Percentiles rank a stretch among this genome's conserved stretches.
Conservation (phyloP, 35 echinoderm and acorn worm species). For the Ptychodera flava region DNA sequence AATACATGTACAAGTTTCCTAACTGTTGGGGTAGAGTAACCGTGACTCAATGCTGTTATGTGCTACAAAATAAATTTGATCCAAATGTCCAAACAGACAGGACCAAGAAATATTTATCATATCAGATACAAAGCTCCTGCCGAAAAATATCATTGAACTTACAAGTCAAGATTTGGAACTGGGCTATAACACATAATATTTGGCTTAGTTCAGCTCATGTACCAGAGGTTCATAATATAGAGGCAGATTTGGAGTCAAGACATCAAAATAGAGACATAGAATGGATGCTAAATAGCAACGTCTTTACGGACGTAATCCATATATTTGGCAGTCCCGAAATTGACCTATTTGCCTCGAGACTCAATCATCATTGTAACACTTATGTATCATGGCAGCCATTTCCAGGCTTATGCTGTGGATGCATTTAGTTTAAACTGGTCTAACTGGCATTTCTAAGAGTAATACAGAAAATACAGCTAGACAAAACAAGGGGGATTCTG, state of each 20-base stretch:
- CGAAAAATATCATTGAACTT: conserved; percentile 26
- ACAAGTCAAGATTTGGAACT: no score
- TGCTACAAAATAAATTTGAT: conserved; percentile 35
- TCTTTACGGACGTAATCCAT: no score
- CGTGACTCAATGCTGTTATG: conserved; percentile 18
- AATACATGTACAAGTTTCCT: no score
- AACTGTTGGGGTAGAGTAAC: no score
- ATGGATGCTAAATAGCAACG: no score
- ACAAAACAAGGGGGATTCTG: conserved; percentile 12
- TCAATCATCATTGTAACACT: neutral
- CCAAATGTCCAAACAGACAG: neutral
- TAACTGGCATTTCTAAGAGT: conserved; percentile 8
- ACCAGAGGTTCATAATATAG: conserved; percentile 7
- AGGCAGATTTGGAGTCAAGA: no score
- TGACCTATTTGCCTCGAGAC: no score
- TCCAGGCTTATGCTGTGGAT: conserved; percentile 13
- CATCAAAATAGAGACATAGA: no score
- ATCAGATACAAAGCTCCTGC: neutral
- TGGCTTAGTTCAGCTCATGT: conserved; percentile 19
- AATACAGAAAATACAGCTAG: conserved; percentile 29
- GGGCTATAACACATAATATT: no score
- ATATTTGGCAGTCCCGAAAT: no score
- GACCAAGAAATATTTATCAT: conserved; percentile 14
- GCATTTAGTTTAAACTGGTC: conserved; percentile 27
- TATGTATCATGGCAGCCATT: conserved; percentile 20